Base-by-base conservation (phyloP, 2,888 invertebrate genomes). In the Pharmacophagus antenor region DNA sequence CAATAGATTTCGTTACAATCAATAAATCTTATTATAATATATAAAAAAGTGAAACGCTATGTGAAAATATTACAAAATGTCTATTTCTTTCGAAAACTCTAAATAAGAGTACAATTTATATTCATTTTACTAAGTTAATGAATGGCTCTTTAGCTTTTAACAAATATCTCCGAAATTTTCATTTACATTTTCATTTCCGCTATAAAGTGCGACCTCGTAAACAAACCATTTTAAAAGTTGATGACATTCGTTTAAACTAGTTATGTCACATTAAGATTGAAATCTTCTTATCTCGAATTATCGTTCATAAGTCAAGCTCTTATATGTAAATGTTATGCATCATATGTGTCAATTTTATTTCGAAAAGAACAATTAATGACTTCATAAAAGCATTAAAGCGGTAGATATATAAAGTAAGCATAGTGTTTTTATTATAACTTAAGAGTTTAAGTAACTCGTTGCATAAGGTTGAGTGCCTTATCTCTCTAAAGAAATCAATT, bases 191-290 rank as follows among this genome's bases (percentile, higher is more conserved):
- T 25, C 25, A 20, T 44, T 25, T 54, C 25, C n/a, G 18, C 21
- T 15, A n/a, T 15, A 27, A 48, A 8, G 52, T 22, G 37, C 17
- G 37, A 52, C 18, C 21, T 52, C 51, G 23, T 47, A 52, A 48
- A 49, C 17, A 48, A 41, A 49, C 42, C 21, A 27, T 49, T 54
- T 53, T 20, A 27, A 59, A 59, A 50, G 27, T 27, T 44, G 44
- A 53, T 25, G 52, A 37, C 47, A 48, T 58, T 53, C 21, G 22
- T 58, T 58, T 58, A 53, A 58, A 53, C 58, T 53, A 47, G 58
- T 55, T 59, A 27, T 59, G 59, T 59, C 59, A 50, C 55, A 59
- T 59, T 49, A 50, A 59, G 59, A 59, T 59, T 22, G n/a, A 54
- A 50, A 59, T 59, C 59, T 59, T 42, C 54, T 54, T 59, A 59